phyloP scores from a whole-genome alignment of 2,797 vertebrate genomes.

The Cephalopachus bancanus region DNA sequence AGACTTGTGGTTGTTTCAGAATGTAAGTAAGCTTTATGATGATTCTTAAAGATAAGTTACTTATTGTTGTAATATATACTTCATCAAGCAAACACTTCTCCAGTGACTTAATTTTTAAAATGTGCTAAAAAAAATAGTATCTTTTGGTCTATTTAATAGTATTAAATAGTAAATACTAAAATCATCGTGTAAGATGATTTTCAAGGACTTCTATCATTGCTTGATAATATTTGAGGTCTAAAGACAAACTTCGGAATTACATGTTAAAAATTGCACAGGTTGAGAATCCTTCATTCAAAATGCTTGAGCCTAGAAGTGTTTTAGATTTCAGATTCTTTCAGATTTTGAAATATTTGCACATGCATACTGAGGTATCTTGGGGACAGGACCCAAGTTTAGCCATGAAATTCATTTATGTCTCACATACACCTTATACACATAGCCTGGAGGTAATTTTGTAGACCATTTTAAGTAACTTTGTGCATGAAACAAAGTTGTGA shows the following conservation, averaged over 20 bases:
- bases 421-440: background rate
- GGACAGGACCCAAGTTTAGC: background rate
- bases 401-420: background rate
- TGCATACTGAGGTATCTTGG: background rate
- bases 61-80: background rate
- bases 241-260: background rate
- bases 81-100: background rate
- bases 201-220: background rate
- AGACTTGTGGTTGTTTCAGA: background rate
- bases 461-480: background rate
- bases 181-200: background rate
- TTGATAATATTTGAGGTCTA: conserved; percentile 39
- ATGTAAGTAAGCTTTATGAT: background rate
- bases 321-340: background rate
- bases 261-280: background rate
- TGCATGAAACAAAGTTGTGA: background rate
- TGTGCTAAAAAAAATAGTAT: background rate
- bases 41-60: background rate
- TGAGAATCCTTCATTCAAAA: background rate
- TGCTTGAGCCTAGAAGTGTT: background rate
- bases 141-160: background rate
- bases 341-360: background rate
- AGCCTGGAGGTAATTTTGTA: background rate
- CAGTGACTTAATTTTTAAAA: background rate
- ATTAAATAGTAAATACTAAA: too few species aligned